phyloP scores from a whole-genome alignment of 2,888 invertebrate species.

The Andrena fulva region DNA sequence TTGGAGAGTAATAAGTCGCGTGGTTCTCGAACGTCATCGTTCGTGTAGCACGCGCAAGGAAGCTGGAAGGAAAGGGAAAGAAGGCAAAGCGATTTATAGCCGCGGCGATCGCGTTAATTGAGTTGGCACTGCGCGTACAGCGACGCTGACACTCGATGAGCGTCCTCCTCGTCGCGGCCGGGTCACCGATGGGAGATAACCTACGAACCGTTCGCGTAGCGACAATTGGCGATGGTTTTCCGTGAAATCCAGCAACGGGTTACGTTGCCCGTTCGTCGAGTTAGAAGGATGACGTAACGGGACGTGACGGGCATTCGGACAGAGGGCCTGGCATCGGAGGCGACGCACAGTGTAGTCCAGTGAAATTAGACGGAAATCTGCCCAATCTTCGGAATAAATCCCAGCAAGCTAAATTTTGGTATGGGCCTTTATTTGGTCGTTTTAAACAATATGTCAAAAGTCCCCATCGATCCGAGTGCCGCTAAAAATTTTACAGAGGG shows the following conservation, averaged over 20 bases:
- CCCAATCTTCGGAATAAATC: no score
- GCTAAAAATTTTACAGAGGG: no score
- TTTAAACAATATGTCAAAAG: no score
- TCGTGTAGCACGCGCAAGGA: conserved; percentile 18
- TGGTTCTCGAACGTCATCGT: conserved; percentile 2
- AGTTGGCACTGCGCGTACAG: conserved; percentile 68
- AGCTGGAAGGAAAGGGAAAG: conserved; percentile 5
- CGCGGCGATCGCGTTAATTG: conserved; percentile 72
- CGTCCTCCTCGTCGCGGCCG: conserved; percentile 39
- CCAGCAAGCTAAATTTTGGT: no score
- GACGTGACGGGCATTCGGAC: conserved; percentile 18
- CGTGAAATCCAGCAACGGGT: conserved; percentile 29
- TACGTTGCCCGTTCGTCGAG: conserved; percentile 20
- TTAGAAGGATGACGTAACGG: conserved; percentile 34
- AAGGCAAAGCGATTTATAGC: conserved; percentile 55
- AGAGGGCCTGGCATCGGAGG: not conserved
- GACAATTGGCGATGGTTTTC: conserved; percentile 43
- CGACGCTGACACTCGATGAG: conserved; percentile 59
- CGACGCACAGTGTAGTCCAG: no score
- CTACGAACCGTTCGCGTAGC: conserved; percentile 40
- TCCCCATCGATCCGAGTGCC: no score
- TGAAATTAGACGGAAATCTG: no score
- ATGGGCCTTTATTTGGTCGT: no score
- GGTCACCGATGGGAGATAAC: conserved; percentile 73
- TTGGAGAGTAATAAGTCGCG: not conserved